Conservation (phyloP, 2,888 invertebrate species). For the Acrobasis consociella region DNA sequence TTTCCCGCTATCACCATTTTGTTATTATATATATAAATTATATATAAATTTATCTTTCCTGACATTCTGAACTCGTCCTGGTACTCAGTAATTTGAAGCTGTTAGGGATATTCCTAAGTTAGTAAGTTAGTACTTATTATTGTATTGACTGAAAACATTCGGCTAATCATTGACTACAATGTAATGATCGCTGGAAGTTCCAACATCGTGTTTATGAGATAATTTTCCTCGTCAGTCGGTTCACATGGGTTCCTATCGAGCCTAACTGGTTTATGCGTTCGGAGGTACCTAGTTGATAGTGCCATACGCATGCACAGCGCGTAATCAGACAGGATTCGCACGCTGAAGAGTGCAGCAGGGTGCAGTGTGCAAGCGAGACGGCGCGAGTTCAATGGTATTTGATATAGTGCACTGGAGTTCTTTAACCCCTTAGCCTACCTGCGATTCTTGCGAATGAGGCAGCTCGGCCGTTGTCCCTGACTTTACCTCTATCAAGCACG, state of each 20-base stretch:
- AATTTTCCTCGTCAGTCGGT: constrained; percentile 20
- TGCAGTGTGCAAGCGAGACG: constrained; percentile 69
- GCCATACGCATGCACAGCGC: constrained; percentile 77
- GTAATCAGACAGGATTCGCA: constrained; percentile 80
- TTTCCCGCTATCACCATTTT: too few species aligned
- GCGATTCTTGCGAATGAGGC: constrained; percentile 81
- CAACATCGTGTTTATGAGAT: constrained; percentile 8
- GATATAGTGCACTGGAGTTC: constrained; percentile 82
- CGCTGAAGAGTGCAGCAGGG: constrained; percentile 66
- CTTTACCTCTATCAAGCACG: constrained; percentile 73
- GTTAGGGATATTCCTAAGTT: too few species aligned
- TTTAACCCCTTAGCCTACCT: constrained; percentile 83
- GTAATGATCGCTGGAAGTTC: not conserved
- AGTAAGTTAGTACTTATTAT: too few species aligned
- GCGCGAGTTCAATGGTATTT: constrained; percentile 81
- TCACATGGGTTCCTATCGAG: constrained; percentile 16
- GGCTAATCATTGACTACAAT: too few species aligned
- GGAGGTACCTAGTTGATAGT: constrained; percentile 66
- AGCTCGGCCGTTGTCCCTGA: constrained; percentile 80
- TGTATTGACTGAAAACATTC: too few species aligned
- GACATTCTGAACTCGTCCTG: too few species aligned
- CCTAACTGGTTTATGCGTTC: constrained; percentile 30
- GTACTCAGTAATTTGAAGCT: too few species aligned
- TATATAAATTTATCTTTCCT: too few species aligned
- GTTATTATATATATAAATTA: too few species aligned